A percentile compares a stretch with the other conserved stretches of the same genome.
Conservation (phyloP, 2,888 invertebrate species). For the Formica aserva region DNA sequence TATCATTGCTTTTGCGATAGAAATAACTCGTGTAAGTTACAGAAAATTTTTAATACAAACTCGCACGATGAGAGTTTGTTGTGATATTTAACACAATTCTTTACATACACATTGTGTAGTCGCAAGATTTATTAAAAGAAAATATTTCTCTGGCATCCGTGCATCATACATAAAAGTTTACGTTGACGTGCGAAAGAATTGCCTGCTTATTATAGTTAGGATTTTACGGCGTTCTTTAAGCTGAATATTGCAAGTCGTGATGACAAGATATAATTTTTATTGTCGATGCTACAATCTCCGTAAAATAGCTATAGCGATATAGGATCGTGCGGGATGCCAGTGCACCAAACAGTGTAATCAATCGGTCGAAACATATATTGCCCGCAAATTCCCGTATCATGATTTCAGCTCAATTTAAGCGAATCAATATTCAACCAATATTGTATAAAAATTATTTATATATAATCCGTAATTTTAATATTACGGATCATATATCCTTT, state of each 20-base stretch:
- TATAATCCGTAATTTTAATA: background rate
- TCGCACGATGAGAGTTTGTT: background rate
- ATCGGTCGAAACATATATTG: constrained; percentile 12
- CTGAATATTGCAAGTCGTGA: constrained; percentile 10
- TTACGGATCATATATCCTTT: background rate
- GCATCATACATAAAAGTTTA: constrained; percentile 46
- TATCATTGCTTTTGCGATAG: background rate
- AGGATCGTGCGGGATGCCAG: background rate
- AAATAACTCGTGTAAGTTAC: background rate
- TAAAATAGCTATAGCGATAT: constrained; percentile 30
- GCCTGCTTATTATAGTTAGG: constrained; percentile 17
- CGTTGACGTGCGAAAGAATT: constrained; percentile 26
- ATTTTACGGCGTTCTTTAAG: constrained; percentile 45
- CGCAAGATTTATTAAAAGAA: constrained; percentile 29
- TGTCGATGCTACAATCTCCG: constrained; percentile 26
- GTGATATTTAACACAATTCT: constrained; percentile 19
- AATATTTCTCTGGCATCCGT: constrained; percentile 23
- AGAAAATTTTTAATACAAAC: background rate
- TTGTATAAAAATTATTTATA: background rate
- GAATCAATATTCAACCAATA: constrained; percentile 8
- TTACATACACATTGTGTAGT: background rate
- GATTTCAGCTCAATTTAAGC: background rate
- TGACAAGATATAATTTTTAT: constrained; percentile 49
- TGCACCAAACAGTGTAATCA: background rate
- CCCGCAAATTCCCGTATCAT: background rate